A percentile compares a stretch with the other conserved stretches of the same genome.
Conservation (phyloP, 2,888 invertebrate genomes). For the Limnephilus marmoratus region DNA sequence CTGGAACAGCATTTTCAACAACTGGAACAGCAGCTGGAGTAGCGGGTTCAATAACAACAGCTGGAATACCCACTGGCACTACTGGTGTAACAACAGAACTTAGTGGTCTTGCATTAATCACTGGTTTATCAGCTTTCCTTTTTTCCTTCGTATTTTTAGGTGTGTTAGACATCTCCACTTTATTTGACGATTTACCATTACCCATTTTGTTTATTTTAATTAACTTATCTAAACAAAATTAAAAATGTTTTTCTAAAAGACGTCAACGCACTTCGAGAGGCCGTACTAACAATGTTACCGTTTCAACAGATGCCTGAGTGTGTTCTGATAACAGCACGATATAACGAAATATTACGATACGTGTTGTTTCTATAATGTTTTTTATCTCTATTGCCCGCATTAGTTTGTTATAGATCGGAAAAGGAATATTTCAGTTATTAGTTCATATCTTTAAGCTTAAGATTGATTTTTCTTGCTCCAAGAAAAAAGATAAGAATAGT, state of each 20-base stretch:
- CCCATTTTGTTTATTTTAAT: slow-evolving; percentile 48
- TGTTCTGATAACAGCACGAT: background rate
- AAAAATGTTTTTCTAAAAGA: background rate
- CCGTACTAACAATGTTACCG: background rate
- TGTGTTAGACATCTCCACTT: slow-evolving; percentile 58
- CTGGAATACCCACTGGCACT: background rate
- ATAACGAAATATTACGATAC: background rate
- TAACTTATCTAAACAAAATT: background rate
- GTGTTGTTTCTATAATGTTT: background rate
- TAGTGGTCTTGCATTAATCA: background rate
- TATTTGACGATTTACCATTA: slow-evolving; percentile 53
- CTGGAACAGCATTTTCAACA: background rate
- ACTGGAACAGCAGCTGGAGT: background rate
- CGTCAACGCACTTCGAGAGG: background rate
- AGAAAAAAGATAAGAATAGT: background rate
- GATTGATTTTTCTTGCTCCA: background rate
- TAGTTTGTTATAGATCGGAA: background rate
- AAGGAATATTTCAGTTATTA: background rate
- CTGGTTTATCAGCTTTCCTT: background rate
- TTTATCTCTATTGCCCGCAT: background rate
- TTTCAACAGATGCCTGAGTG: background rate
- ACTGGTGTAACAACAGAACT: background rate
- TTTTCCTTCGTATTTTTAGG: slow-evolving; percentile 25
- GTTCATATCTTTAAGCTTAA: background rate
- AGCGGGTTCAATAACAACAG: background rate